Evolutionary conservation across 2,113 vertebrate genomes (phyloP).

Genomic region (Phaethon lepturus): DNA sequence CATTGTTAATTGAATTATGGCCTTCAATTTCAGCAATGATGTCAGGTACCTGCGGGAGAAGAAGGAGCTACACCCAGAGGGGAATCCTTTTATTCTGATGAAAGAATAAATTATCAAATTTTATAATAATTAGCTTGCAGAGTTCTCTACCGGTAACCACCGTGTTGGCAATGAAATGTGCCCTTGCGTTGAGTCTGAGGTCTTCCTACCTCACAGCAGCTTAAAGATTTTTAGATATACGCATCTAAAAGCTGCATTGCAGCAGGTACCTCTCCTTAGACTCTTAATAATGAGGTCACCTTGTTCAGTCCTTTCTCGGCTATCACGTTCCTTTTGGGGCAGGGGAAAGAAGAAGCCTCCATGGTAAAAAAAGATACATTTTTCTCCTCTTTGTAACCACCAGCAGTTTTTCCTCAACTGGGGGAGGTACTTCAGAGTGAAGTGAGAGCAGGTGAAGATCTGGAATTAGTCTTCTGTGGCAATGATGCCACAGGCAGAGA

Average conservation of each 20-base stretch:
- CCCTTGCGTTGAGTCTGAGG: neutral
- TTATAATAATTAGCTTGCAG: constrained; percentile 11
- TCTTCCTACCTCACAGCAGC: neutral
- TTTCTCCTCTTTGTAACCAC: neutral
- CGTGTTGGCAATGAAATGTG: neutral
- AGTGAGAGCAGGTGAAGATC: neutral
- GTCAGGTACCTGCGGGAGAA: neutral
- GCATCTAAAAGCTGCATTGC: neutral
- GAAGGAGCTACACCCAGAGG: neutral
- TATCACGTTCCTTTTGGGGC: neutral
- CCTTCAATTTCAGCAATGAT: neutral
- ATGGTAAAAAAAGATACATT: neutral
- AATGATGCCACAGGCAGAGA: neutral
- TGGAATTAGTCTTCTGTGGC: neutral
- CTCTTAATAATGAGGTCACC: neutral
- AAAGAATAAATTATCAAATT: constrained; percentile 19
- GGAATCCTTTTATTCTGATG: constrained; percentile 17
- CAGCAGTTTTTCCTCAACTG: neutral
- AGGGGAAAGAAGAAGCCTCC: neutral
- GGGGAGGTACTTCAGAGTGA: neutral
- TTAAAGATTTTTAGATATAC: neutral
- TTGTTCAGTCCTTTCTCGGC: neutral
- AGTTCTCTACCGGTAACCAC: neutral
- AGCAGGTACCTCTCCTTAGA: neutral
- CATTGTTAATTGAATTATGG: constrained; percentile 17